Evolutionary conservation across 2,888 invertebrate genomes (phyloP).

Genomic region (Listrodromus nycthemerus): DNA sequence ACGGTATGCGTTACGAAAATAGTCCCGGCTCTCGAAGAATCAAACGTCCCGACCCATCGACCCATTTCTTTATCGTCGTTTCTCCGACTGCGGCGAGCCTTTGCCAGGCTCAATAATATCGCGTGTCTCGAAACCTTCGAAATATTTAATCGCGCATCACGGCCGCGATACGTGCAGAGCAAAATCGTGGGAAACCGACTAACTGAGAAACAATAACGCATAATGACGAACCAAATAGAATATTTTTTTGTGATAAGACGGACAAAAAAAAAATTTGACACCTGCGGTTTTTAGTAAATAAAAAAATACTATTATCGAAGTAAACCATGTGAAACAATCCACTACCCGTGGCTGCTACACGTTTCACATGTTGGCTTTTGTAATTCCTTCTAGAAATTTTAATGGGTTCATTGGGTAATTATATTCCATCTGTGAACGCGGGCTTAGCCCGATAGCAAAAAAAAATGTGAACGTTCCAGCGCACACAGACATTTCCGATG

Average conservation of each 20-base stretch:
- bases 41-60: conserved; percentile 53
- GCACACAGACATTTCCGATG: too few relatives aligned
- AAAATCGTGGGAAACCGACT: background rate
- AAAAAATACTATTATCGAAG: background rate
- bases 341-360: too few relatives aligned
- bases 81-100: background rate
- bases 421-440: too few relatives aligned
- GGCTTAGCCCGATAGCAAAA: too few relatives aligned
- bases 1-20: conserved; percentile 37
- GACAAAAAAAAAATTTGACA: background rate
- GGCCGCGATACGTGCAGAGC: conserved; percentile 37
- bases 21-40: conserved; percentile 28
- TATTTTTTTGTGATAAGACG: too few relatives aligned
- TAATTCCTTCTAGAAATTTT: too few relatives aligned
- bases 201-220: background rate
- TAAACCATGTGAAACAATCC: background rate
- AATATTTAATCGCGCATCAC: conserved; percentile 55
- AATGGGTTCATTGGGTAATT: too few relatives aligned
- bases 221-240: background rate
- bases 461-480: too few relatives aligned
- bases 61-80: conserved; percentile 40
- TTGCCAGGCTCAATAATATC: conserved; percentile 33
- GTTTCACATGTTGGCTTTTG: too few relatives aligned
- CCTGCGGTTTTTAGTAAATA: too few relatives aligned
- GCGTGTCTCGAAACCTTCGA: conserved; percentile 50